A percentile compares a stretch with the other conserved stretches of the same genome.
phyloP scores from a whole-genome alignment of 2,888 invertebrate genomes.

The Anticlea derivata region DNA sequence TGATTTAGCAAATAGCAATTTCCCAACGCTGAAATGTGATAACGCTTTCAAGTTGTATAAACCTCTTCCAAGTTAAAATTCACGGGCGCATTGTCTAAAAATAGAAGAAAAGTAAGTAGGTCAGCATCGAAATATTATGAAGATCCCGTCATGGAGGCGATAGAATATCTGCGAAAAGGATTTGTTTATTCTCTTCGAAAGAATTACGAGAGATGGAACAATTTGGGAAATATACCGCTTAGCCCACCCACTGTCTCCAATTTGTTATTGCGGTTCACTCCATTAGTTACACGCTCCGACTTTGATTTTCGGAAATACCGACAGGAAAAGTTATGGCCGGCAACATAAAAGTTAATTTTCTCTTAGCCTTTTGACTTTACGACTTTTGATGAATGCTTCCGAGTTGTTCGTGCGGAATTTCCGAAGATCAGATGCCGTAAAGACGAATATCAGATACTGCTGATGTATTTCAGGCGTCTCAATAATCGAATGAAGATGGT shows the following conservation, averaged over 20 bases:
- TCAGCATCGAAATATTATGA: conserved; percentile 45
- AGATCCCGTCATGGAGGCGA: conserved; percentile 33
- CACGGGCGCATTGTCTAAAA: conserved; percentile 26
- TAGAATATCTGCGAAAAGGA: conserved; percentile 44
- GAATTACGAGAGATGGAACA: conserved; percentile 49
- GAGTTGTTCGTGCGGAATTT: conserved; percentile 24
- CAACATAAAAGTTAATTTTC: conserved; percentile 37
- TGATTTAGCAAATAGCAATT: conserved; percentile 20
- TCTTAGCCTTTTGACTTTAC: conserved; percentile 34
- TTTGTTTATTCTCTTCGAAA: conserved; percentile 52
- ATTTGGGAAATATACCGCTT: conserved; percentile 60
- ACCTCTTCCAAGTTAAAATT: conserved; percentile 28
- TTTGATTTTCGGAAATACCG: conserved; percentile 40
- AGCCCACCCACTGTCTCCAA: conserved; percentile 52
- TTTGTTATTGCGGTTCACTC: conserved; percentile 55
- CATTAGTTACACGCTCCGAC: conserved; percentile 51
- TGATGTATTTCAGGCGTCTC: background rate
- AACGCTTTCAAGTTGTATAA: conserved; percentile 11
- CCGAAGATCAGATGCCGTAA: conserved; percentile 11
- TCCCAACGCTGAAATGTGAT: conserved; percentile 9
- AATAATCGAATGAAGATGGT: too few species aligned
- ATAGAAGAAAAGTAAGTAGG: conserved; percentile 40
- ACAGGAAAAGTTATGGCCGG: conserved; percentile 31
- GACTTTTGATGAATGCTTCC: conserved; percentile 35
- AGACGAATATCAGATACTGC: background rate